Base-by-base conservation (phyloP, 2,797 vertebrate genomes). In the Syngnathus rostellatus region DNA sequence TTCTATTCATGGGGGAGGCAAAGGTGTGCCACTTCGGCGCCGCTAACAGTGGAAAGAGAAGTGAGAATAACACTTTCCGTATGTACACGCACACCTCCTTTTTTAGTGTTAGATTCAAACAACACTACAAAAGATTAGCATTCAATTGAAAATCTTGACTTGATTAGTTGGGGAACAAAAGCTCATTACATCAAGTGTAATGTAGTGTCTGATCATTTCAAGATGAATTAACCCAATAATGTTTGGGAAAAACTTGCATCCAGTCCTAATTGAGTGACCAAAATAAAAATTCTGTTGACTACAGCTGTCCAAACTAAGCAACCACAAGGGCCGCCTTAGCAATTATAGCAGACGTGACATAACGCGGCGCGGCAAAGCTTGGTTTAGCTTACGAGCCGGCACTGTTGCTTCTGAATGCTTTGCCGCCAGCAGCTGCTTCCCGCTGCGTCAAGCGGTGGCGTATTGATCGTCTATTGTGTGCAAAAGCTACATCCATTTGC, bases 391-490 rank as follows among this genome's bases (percentile, higher is more conserved):
- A 12, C 21, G 46, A 16, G 60, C 41, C 11, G 7, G 21, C 14
- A 41, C 21, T 23, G 23, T 11, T 23, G 8, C 21, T 48, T 48
- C 14, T 38, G 39, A 62, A 62, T 25, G 60, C 41, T 62, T 51
- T 64, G n/a, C 7, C 19, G 77, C 64, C 79, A 69, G 71, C 54
- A 25, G 61, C 65, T 62, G 73, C 2, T 67, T 61, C 72, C 65
- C 54, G 37, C 67, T 66, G 76, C 63, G 80, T 78, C 59, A 83
- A 79, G 72, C 68, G 76, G 69, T 68, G 78, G 70, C 57, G 69
- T 76, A 82, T 83, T 12, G 79, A 87, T 82, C 60, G 64, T 17
- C 68, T 17, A 55, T 70, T 78, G 77, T 72, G 68, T 72, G 53
- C 46, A 59, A 67, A 63, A 61, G 40, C 66, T 61, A 73, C 64